Percentiles rank a stretch among this genome's conserved stretches.
Evolutionary conservation across 2,888 invertebrate species (phyloP).

Genomic region (Lepidonotus clava): DNA sequence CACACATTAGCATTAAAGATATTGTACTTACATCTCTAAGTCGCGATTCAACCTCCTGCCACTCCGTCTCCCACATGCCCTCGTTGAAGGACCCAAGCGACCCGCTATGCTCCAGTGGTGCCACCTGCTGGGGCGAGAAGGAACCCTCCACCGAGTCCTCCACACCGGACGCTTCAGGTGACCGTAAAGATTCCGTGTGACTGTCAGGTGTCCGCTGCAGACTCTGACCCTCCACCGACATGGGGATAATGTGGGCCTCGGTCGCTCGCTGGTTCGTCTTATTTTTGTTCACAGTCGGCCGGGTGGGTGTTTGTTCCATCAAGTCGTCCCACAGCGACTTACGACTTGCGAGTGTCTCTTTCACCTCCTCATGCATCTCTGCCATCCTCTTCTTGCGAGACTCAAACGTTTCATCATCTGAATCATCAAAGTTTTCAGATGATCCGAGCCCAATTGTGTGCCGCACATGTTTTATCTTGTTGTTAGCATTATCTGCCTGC

Average conservation of each 20-base stretch:
- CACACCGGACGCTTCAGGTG: neutral
- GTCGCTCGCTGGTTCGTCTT: neutral
- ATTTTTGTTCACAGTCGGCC: neutral
- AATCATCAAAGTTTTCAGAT: neutral
- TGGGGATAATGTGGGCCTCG: neutral
- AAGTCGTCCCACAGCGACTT: constrained; percentile 46
- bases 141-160: neutral
- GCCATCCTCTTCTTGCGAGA: constrained; percentile 24
- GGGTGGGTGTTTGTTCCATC: constrained; percentile 34
- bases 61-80: constrained; percentile 8
- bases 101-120: neutral
- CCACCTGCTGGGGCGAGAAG: neutral
- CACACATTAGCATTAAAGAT: too few relatives aligned
- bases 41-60: constrained; percentile 22
- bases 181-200: neutral
- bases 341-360: constrained; percentile 40
- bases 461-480: constrained; percentile 10
- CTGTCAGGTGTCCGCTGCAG: neutral
- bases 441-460: neutral
- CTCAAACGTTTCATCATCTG: neutral
- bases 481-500: neutral
- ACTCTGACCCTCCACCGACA: neutral
- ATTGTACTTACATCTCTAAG: constrained; percentile 27
- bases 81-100: neutral
- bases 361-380: constrained; percentile 5